Evolutionary conservation across 2,888 invertebrate genomes (phyloP).

Genomic region (Crioceris asparagi): DNA sequence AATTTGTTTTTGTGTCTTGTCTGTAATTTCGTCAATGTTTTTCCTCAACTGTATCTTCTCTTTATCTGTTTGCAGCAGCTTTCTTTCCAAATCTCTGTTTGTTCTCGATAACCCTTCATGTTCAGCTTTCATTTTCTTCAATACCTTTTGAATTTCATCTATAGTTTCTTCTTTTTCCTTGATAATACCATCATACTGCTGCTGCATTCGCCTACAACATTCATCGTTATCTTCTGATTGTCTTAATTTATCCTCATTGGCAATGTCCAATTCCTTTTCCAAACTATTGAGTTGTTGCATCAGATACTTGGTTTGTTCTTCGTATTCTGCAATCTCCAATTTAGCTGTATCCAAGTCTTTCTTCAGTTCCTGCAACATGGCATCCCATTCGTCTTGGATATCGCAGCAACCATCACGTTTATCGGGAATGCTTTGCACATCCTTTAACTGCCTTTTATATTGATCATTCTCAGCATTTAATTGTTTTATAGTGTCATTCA

Average conservation of each 20-base stretch:
- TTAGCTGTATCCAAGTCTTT: constrained; percentile 8
- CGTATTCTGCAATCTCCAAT: constrained; percentile 14
- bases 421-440: no score
- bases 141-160: not conserved
- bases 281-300: constrained; percentile 11
- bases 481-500: no score
- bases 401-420: no score
- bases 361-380: not conserved
- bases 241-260: constrained; percentile 11
- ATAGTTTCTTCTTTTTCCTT: constrained; percentile 9
- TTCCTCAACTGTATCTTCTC: constrained; percentile 1
- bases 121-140: not conserved
- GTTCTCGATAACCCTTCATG: not conserved
- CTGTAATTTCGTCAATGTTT: constrained; percentile 1
- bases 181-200: constrained; percentile 6
- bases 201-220: constrained; percentile 6
- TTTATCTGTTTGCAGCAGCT: not conserved
- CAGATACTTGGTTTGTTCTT: constrained; percentile 15
- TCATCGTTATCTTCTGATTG: constrained; percentile 8
- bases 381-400: no score
- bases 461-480: no score
- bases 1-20: no score
- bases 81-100: constrained; percentile 4
- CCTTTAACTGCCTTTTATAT: no score
- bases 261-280: constrained; percentile 3